Percentiles rank a stretch among this genome's conserved stretches.
phyloP scores from a whole-genome alignment of 2,113 vertebrate genomes.

The Rattus norvegicus region DNA sequence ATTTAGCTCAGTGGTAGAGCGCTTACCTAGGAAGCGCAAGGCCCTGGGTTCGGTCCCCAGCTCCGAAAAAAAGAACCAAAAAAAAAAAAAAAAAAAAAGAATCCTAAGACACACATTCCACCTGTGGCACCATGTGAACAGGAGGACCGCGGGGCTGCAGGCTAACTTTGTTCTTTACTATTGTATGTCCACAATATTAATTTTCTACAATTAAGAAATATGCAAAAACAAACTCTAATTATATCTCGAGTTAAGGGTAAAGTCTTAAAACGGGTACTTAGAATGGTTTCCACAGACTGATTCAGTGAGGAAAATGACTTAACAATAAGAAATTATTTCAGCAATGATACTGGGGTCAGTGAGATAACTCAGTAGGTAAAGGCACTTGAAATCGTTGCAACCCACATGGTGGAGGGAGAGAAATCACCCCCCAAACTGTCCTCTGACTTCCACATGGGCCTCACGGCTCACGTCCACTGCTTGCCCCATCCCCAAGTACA shows the following conservation, averaged over 20 bases:
- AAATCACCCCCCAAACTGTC: background rate
- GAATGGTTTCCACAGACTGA: background rate
- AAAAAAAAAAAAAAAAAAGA: too few species aligned
- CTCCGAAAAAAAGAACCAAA: too few species aligned
- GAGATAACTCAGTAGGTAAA: background rate
- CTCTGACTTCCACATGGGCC: background rate
- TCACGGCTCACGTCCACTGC: accelerated
- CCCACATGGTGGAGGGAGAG: background rate
- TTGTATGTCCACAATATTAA: background rate
- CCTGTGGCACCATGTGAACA: background rate
- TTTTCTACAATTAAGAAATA: background rate
- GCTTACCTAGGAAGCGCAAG: too few species aligned
- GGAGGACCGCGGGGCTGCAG: accelerated
- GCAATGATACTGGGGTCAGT: background rate
- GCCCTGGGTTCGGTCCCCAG: too few species aligned
- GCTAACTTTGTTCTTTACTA: background rate
- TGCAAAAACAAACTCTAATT: background rate
- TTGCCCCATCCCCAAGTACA: background rate
- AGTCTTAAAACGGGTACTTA: background rate
- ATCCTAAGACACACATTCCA: background rate
- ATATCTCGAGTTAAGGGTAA: background rate
- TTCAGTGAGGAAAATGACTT: background rate
- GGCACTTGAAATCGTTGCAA: background rate
- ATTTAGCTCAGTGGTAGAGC: too few species aligned
- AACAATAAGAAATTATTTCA: background rate